Percentiles rank a stretch among this genome's conserved stretches.
Evolutionary conservation across 2,888 invertebrate species (phyloP).

Genomic region (Callinectes sapidus): DNA sequence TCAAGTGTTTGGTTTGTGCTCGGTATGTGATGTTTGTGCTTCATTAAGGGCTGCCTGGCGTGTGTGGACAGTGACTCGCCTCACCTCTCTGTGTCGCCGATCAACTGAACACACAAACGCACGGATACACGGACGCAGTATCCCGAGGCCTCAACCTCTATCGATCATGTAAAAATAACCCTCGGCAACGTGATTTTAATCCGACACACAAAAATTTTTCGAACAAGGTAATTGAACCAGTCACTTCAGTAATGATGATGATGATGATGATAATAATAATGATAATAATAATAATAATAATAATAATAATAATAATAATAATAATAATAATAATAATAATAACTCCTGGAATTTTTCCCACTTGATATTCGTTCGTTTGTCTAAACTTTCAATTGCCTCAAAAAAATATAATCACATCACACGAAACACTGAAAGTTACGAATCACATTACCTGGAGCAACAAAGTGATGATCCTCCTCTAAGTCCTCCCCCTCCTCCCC

Average conservation of each 20-base stretch:
- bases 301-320: not conserved
- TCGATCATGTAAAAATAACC: slow-evolving; percentile 2
- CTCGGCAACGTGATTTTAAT: not conserved
- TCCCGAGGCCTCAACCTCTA: not conserved
- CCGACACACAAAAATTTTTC: not conserved
- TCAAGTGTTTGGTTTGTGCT: not conserved
- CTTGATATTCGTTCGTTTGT: not conserved
- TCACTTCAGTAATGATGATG: not conserved
- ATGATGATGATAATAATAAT: not conserved
- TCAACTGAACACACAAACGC: not conserved
- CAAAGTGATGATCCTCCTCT: not conserved
- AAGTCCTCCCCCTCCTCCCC: slow-evolving; percentile 1
- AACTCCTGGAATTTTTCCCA: not conserved
- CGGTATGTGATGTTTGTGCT: not conserved
- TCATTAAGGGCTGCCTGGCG: not conserved
- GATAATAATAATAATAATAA: not conserved
- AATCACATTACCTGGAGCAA: not conserved
- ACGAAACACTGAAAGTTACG: not conserved
- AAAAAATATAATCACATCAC: not conserved
- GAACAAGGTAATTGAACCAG: not conserved
- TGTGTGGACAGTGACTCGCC: not conserved
- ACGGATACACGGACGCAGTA: not conserved
- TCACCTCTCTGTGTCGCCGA: not conserved
- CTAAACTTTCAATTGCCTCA: not conserved
- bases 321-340: not conserved